Evolutionary conservation across 2,113 vertebrate species (phyloP).

Genomic region (Cairina moschata): DNA sequence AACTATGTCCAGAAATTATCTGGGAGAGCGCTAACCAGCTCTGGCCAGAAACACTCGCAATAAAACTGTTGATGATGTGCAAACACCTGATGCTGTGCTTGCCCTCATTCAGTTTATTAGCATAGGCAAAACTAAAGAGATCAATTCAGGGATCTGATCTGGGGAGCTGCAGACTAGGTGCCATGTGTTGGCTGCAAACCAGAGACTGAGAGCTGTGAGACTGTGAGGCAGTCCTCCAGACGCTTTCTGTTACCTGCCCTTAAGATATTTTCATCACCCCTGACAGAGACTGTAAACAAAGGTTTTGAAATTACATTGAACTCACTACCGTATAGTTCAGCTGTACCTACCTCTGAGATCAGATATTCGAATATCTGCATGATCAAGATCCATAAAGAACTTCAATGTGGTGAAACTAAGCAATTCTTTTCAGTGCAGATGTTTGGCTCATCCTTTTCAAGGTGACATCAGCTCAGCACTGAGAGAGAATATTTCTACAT

Average conservation of each 20-base stretch:
- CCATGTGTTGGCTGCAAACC: neutral
- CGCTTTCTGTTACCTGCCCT: neutral
- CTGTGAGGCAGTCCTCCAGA: neutral
- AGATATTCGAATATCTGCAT: neutral
- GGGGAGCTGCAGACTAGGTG: neutral
- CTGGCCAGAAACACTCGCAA: neutral
- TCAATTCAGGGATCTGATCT: neutral
- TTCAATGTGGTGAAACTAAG: neutral
- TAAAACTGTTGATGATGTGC: neutral
- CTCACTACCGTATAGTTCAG: neutral
- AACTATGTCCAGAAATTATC: neutral
- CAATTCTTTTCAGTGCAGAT: neutral
- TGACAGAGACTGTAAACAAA: neutral
- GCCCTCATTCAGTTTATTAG: accelerated
- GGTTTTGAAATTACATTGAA: neutral
- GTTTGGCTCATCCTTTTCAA: neutral
- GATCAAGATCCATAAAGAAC: neutral
- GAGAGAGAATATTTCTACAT: neutral
- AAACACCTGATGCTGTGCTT: accelerated
- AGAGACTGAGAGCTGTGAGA: neutral
- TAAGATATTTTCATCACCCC: neutral
- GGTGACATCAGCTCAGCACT: accelerated
- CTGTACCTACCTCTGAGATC: neutral
- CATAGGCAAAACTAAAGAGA: neutral
- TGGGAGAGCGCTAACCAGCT: neutral